Evolutionary conservation across 2,113 vertebrate species (phyloP).

Genomic region (Furnarius figulus): DNA sequence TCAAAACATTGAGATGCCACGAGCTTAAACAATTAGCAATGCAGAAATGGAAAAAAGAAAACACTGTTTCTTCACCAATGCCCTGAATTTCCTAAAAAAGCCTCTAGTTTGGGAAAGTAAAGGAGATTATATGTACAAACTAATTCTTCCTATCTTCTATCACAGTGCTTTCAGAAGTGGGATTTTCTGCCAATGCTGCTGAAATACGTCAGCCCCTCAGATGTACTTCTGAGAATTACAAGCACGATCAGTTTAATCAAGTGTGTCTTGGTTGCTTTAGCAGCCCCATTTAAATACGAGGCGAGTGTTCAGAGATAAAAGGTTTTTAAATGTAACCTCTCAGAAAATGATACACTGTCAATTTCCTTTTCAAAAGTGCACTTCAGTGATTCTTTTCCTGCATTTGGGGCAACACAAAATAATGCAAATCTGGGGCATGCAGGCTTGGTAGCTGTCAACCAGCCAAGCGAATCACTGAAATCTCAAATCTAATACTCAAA

Average conservation of each 20-base stretch:
- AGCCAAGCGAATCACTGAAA: neutral
- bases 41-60: neutral
- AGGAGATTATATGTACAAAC: constrained; percentile 20
- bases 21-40: constrained; percentile 26
- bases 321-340: constrained; percentile 9
- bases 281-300: neutral
- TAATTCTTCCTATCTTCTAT: constrained; percentile 32
- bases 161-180: neutral
- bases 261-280: neutral
- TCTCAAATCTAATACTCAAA: neutral
- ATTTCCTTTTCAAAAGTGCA: neutral
- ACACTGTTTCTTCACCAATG: neutral
- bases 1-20: neutral
- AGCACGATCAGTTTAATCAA: constrained; percentile 15
- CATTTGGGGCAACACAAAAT: neutral
- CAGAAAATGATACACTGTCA: neutral
- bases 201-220: constrained; percentile 10
- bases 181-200: constrained; percentile 32
- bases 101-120: neutral
- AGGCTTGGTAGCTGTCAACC: neutral
- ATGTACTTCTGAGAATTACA: neutral
- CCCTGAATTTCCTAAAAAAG: neutral
- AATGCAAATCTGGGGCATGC: neutral
- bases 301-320: neutral
- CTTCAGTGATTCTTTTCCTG: neutral